Evolutionary conservation across 92 coral and sea anemone species (phyloP), one percentile per base, ranked within the genome.

Genomic region (Palythoa heliodiscus): DNA sequence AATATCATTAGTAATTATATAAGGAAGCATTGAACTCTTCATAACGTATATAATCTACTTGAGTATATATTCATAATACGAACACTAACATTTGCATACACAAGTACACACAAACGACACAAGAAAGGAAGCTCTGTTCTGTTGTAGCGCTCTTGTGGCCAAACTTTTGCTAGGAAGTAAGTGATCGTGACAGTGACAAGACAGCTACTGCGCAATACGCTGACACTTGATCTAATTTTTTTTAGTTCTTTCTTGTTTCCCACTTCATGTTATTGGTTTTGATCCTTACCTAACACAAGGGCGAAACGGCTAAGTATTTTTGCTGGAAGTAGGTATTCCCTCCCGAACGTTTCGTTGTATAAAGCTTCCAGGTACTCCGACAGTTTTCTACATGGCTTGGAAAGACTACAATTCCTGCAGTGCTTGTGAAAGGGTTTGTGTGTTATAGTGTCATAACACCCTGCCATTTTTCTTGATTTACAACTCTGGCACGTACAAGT

Each of bases 271-370:
- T 8, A 3, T 25, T 11, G 11, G 7, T 3, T 13, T 16, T 13
- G 1, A 8, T 39, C 14, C 98, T 86, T 82, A 97, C 99, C 99
- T 86, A 95, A 90, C 40, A 97, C 90, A 35, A 97, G 91, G 37
- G 96, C 95, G 85, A 95, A 91, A 68, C 91, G 85, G 67, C 93
- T 84, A 7, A 97, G 89, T 24, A 95, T 93, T 85, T 90, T 95
- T 11, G 89, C 91, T 48, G 99, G 95, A 20, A 97, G 87, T 55
- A 91, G 76, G 73, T 86, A 95, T 57, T 93, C 89, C 61, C 75
- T 82, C 48, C 74, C 91, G 84, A 88, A 91, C 2, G 86, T 86
- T 24, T 89, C 86, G 76, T 64, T 47, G 12, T 72, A 70, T n/a
- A 61, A 55, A 7, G 17, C 47, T 72, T 97, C 98, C 50, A 97